Conservation (phyloP, 2,797 vertebrate species). For the Ctenopoma kingsleyae region DNA sequence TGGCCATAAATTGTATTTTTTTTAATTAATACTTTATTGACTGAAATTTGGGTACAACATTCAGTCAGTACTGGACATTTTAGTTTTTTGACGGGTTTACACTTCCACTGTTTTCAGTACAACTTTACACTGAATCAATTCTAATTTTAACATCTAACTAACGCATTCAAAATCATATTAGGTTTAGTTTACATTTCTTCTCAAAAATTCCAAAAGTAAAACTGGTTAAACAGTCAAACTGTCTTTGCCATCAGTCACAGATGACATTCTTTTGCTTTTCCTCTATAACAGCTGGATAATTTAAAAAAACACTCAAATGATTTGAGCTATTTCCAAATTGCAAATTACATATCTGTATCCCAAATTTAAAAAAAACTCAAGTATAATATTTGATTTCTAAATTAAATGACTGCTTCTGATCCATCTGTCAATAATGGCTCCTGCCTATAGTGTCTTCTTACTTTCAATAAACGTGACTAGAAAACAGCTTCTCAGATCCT, state of each 20-base stretch:
- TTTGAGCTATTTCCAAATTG: neutral
- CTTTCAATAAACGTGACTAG: neutral
- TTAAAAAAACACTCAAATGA: neutral
- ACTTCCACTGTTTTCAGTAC: neutral
- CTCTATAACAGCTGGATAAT: neutral
- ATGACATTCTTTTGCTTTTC: neutral
- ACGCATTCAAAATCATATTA: neutral
- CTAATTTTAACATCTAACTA: neutral
- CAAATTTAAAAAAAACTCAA: neutral
- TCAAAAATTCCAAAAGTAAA: neutral
- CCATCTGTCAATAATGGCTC: neutral
- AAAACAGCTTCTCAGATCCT: neutral
- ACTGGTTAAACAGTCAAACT: neutral
- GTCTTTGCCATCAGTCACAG: neutral
- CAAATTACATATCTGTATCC: neutral
- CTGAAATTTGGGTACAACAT: neutral
- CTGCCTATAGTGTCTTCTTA: neutral
- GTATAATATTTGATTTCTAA: neutral
- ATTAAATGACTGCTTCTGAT: neutral
- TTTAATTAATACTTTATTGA: too few relatives aligned
- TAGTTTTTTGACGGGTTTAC: neutral
- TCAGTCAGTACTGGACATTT: neutral
- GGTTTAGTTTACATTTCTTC: neutral
- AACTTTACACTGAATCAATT: neutral
- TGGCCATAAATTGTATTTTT: neutral